Evolutionary conservation across 2,888 invertebrate species (phyloP).

Genomic region (Ophion costatus): DNA sequence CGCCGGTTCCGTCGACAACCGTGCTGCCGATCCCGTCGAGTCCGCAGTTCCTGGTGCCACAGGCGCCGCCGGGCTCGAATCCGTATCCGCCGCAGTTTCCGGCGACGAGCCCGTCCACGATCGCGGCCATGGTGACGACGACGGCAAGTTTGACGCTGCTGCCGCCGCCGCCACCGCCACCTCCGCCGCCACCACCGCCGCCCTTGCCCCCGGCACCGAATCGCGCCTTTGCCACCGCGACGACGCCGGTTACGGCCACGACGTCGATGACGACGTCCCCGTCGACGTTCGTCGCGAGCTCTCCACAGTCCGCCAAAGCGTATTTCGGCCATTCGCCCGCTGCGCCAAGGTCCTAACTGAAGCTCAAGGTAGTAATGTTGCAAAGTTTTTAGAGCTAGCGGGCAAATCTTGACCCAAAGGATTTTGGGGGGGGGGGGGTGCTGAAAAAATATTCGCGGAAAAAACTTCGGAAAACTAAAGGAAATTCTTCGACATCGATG

Average conservation of each 20-base stretch:
- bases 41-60: conserved; percentile 76
- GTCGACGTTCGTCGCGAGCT: conserved; percentile 62
- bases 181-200: conserved; percentile 61
- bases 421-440: too few species aligned
- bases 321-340: conserved; percentile 78
- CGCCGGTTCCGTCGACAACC: conserved; percentile 38
- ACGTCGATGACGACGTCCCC: conserved; percentile 68
- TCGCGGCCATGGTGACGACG: conserved; percentile 71
- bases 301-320: conserved; percentile 71
- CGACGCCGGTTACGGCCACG: not conserved
- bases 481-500: too few species aligned
- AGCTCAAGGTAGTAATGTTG: conserved; percentile 71
- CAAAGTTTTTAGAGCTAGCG: conserved; percentile 60
- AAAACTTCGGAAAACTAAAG: not conserved
- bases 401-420: too few species aligned
- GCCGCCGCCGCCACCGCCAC: conserved; percentile 63
- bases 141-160: conserved; percentile 60
- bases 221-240: conserved; percentile 70
- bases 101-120: conserved; percentile 66
- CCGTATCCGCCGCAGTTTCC: conserved; percentile 81
- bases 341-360: conserved; percentile 78
- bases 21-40: conserved; percentile 62
- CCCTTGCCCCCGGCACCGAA: conserved; percentile 56
- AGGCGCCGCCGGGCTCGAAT: conserved; percentile 82
- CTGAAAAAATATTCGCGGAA: not conserved